Evolutionary conservation across 1,140 invertebrate genomes (phyloP).

Genomic region (Drosophila nigromelanica): DNA sequence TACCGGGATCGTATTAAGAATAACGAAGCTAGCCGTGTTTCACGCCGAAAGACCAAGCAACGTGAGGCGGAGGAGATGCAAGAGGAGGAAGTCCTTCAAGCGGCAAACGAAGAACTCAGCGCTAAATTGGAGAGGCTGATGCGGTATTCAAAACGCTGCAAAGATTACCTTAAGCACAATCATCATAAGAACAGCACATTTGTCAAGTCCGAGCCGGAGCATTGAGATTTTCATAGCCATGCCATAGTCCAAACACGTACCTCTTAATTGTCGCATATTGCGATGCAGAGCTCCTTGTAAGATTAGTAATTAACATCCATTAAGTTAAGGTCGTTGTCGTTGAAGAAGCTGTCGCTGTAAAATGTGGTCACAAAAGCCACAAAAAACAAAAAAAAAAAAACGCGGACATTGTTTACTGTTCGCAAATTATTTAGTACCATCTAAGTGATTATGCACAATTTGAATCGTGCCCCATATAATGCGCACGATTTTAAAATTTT

Average conservation of each 20-base stretch:
- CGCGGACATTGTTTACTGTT: slow-evolving; percentile 10
- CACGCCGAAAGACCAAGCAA: slow-evolving; percentile 72
- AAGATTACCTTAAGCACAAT: slow-evolving; percentile 33
- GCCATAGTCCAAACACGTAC: slow-evolving; percentile 56
- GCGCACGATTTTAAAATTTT: slow-evolving; percentile 33
- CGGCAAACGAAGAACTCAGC: slow-evolving; percentile 24
- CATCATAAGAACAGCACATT: slow-evolving; percentile 55
- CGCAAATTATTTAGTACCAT: slow-evolving; percentile 1
- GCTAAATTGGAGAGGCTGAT: slow-evolving; percentile 12
- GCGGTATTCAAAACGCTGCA: slow-evolving; percentile 5
- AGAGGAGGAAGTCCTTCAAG: slow-evolving; percentile 44
- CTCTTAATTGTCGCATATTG: slow-evolving; percentile 65
- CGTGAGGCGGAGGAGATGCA: slow-evolving; percentile 60
- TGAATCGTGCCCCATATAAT: slow-evolving; percentile 10
- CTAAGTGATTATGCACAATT: slow-evolving; percentile 29
- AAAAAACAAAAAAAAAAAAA: slow-evolving; percentile 14
- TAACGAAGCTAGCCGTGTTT: slow-evolving; percentile 76
- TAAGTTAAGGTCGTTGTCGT: slow-evolving; percentile 65
- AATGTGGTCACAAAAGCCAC: slow-evolving; percentile 27
- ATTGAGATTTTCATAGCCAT: slow-evolving; percentile 66
- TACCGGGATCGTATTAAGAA: slow-evolving; percentile 73
- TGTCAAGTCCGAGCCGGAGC: slow-evolving; percentile 48
- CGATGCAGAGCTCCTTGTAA: slow-evolving; percentile 49
- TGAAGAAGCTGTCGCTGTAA: slow-evolving; percentile 52
- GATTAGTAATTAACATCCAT: slow-evolving; percentile 47